phyloP scores from a whole-genome alignment of 2,113 vertebrate genomes.

The Amphilophus citrinellus region DNA sequence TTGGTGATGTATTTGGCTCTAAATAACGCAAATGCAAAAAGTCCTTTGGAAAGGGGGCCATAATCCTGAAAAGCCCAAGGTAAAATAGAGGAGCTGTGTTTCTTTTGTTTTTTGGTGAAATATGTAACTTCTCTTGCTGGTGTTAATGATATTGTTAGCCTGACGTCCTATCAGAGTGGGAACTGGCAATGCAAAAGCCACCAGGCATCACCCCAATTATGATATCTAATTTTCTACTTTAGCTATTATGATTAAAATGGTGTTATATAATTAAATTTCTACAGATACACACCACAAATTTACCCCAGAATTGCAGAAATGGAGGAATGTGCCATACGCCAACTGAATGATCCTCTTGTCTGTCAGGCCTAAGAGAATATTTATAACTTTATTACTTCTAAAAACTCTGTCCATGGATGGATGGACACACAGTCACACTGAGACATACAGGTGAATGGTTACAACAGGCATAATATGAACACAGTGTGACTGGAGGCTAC shows the following conservation, averaged over 20 bases:
- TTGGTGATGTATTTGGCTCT: conserved; percentile 5
- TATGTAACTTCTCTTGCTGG: background rate
- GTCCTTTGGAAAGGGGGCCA: background rate
- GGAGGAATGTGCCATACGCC: background rate
- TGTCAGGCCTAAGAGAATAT: background rate
- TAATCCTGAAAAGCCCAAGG: background rate
- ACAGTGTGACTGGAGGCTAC: background rate
- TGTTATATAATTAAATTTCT: background rate
- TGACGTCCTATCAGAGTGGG: background rate
- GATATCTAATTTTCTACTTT: background rate
- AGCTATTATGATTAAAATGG: background rate
- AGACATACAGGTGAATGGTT: background rate
- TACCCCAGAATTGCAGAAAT: background rate
- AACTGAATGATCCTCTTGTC: background rate
- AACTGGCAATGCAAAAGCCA: background rate
- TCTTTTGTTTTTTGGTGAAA: rapidly evolving
- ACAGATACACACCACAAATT: background rate
- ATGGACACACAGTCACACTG: background rate
- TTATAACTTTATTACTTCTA: background rate
- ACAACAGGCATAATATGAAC: conserved; percentile 1
- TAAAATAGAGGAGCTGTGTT: background rate
- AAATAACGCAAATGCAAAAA: conserved; percentile 24
- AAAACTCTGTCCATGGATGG: background rate
- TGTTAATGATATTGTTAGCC: background rate
- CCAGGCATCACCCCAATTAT: background rate